phyloP scores from a whole-genome alignment of 2,113 vertebrate species.

The Pluvialis apricaria region DNA sequence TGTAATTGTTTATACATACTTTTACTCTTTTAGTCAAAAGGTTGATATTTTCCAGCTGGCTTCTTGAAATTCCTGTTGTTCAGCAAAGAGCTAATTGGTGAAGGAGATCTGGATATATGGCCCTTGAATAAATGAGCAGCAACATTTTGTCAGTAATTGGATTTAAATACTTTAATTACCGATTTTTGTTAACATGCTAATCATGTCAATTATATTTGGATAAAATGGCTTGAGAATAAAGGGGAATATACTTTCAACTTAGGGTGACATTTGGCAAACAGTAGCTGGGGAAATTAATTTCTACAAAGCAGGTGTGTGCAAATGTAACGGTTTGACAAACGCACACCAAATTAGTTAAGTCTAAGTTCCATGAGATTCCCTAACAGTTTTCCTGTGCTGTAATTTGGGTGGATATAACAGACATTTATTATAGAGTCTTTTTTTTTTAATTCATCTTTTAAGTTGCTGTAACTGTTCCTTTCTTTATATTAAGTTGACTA shows the following conservation, averaged over 20 bases:
- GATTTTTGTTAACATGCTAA: constrained; percentile 9
- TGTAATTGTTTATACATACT: neutral
- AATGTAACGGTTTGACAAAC: neutral
- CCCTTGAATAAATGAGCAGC: neutral
- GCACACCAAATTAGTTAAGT: neutral
- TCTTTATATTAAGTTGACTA: neutral
- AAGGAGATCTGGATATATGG: neutral
- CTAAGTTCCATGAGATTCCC: neutral
- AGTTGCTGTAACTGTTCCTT: neutral
- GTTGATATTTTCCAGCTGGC: neutral
- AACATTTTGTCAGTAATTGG: constrained; percentile 3
- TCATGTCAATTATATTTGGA: neutral
- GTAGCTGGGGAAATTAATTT: neutral
- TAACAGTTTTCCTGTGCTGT: neutral
- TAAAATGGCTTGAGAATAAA: neutral
- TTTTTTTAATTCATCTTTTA: neutral
- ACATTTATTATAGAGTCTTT: neutral
- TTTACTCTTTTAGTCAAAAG: neutral
- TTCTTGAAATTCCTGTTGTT: neutral
- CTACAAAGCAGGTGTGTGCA: neutral
- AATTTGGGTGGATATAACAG: neutral
- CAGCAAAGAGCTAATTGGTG: neutral
- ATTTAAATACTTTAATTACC: neutral
- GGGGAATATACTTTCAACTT: neutral
- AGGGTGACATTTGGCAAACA: neutral